phyloP scores from a whole-genome alignment of 1,140 invertebrate species.

The Venustaconcha ellipsiformis region DNA sequence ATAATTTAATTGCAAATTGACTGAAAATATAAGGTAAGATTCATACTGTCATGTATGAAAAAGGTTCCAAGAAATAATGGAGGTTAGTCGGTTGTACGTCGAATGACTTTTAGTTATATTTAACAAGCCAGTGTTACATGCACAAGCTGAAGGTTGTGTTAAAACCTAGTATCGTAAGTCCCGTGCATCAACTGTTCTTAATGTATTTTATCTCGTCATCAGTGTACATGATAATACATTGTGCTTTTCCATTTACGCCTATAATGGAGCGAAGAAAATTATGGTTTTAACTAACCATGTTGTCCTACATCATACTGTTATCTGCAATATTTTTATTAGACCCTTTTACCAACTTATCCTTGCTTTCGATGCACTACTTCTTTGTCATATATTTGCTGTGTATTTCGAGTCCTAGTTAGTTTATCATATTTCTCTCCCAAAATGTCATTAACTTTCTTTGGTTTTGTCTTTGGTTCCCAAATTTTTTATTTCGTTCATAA shows the following conservation, averaged over 20 bases:
- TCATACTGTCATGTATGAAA: not conserved
- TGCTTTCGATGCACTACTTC: not conserved
- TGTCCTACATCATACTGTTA: not conserved
- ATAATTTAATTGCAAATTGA: too few species aligned
- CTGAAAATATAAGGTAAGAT: too few species aligned
- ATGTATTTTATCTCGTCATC: too few species aligned
- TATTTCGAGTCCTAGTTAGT: not conserved
- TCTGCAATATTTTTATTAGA: not conserved
- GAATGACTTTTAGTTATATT: not conserved
- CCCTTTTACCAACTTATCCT: not conserved
- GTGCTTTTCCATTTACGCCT: too few species aligned
- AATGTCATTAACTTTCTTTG: slow-evolving; percentile 7
- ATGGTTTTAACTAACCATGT: too few species aligned
- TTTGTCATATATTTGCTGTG: too few species aligned
- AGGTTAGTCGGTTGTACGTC: not conserved
- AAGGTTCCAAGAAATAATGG: slow-evolving; percentile 1
- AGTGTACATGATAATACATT: too few species aligned
- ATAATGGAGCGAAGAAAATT: too few species aligned
- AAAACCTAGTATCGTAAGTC: too few species aligned
- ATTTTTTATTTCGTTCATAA: slow-evolving; percentile 19
- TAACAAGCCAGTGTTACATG: not conserved
- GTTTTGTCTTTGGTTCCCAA: slow-evolving; percentile 10
- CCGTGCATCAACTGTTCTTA: too few species aligned
- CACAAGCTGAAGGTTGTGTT: not conserved
- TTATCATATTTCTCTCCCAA: slow-evolving; percentile 8